These are phyloP conservation scores for Conus ventricosus DNA, from an alignment of 1,140 invertebrate genomes.

Conservation along the genomic window DNA sequence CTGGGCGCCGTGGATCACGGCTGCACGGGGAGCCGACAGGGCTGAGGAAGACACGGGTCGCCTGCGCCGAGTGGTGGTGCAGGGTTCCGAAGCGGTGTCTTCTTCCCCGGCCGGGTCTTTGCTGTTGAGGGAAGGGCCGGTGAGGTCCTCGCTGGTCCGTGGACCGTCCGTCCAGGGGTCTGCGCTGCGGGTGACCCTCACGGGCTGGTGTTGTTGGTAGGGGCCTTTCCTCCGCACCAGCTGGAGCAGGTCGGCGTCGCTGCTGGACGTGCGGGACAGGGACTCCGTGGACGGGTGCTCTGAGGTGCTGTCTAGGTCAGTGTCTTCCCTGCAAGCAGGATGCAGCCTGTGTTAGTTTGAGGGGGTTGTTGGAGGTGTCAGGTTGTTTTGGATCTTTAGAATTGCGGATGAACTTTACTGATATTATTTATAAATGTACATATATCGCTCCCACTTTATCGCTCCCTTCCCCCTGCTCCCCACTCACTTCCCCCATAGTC, in stretches of 20 bases:
- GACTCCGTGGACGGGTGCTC: slow-evolving; percentile 32
- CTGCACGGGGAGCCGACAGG: neutral
- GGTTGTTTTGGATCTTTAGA: too few species aligned
- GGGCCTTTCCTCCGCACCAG: slow-evolving; percentile 26
- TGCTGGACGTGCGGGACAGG: slow-evolving; percentile 57
- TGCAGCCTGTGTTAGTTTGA: too few species aligned
- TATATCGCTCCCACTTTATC: too few species aligned
- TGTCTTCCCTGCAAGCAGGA: too few species aligned
- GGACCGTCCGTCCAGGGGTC: slow-evolving; percentile 40
- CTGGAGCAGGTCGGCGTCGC: slow-evolving; percentile 50
- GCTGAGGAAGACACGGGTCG: neutral
- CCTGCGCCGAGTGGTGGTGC: neutral
- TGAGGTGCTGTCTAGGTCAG: neutral
- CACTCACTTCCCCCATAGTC: too few species aligned
- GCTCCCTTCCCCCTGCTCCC: too few species aligned
- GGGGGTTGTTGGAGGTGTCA: too few species aligned
- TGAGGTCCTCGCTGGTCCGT: neutral
- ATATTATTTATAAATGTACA: too few species aligned
- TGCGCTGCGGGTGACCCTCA: slow-evolving; percentile 55
- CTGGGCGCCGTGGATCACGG: too few species aligned
- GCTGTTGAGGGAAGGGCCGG: neutral
- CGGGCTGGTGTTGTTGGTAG: slow-evolving; percentile 44
- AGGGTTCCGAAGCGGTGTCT: neutral
- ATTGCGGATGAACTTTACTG: too few species aligned
- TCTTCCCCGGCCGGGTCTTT: neutral